phyloP scores from a whole-genome alignment of 2,113 vertebrate species.

The Alligator mississippiensis region DNA sequence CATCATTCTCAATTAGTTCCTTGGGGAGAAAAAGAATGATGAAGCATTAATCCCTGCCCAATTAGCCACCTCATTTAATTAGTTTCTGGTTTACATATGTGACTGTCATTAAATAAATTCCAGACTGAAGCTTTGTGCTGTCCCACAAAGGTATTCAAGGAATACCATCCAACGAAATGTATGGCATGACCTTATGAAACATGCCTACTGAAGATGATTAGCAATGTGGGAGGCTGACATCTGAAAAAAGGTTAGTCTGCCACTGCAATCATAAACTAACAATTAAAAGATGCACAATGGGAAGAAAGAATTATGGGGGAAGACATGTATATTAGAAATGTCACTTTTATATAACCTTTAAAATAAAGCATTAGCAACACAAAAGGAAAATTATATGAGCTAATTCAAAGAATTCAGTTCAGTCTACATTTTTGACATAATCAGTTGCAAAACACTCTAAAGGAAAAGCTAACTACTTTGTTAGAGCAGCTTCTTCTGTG shows the following conservation, averaged over 20 bases:
- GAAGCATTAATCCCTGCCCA: neutral
- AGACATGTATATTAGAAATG: neutral
- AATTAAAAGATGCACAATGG: neutral
- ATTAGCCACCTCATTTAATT: neutral
- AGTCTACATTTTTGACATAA: neutral
- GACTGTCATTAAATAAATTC: neutral
- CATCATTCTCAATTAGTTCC: neutral
- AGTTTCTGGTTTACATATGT: neutral
- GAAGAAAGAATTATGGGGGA: neutral
- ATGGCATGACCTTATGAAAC: neutral
- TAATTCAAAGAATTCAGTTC: neutral
- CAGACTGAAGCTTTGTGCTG: neutral
- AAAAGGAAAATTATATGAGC: neutral
- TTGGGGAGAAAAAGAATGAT: neutral
- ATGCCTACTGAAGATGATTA: neutral
- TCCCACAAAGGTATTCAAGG: neutral
- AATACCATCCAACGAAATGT: neutral
- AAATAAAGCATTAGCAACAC: neutral
- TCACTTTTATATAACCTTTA: neutral
- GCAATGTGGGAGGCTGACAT: neutral
- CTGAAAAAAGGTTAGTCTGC: neutral
- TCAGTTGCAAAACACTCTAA: neutral
- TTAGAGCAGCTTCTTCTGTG: conserved; percentile 8
- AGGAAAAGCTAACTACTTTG: neutral
- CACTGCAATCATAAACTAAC: neutral